These are phyloP conservation scores for Siderastrea radians DNA, from an alignment of 92 coral and sea anemone species.

Conservation along the genomic window DNA sequence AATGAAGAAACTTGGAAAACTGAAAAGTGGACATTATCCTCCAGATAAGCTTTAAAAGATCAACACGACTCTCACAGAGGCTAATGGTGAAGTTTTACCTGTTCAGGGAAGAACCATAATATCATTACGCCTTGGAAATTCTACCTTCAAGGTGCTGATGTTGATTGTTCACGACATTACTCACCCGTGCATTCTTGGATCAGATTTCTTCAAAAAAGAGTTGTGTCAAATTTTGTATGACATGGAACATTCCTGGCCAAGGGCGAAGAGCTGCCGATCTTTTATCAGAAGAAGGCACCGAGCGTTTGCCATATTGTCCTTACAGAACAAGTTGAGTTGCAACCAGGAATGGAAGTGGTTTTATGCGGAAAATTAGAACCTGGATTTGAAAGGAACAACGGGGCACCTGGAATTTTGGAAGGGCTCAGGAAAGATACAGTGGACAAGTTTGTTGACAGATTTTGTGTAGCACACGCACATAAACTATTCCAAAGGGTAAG, in stretches of 20 bases:
- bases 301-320: conserved; percentile 51
- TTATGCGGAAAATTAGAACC: conserved; percentile 30
- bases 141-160: conserved; percentile 21
- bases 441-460: background rate
- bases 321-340: conserved; percentile 45
- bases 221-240: conserved; percentile 54
- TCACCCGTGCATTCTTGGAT: conserved; percentile 47
- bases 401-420: conserved; percentile 57
- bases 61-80: conserved; percentile 24
- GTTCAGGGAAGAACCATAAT: conserved; percentile 34
- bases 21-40: conserved; percentile 35
- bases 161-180: conserved; percentile 44
- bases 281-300: conserved; percentile 36
- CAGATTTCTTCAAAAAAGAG: conserved; percentile 39
- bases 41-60: conserved; percentile 48
- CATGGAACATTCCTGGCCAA: conserved; percentile 33
- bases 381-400: conserved; percentile 43
- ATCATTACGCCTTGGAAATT: conserved; percentile 49
- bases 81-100: conserved; percentile 34
- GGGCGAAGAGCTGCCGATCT: conserved; percentile 50
- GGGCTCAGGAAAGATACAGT: background rate
- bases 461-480: conserved; percentile 35
- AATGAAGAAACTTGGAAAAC: conserved; percentile 59
- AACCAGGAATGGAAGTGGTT: conserved; percentile 45
- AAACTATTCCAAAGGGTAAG: conserved; percentile 39